Evolutionary conservation across 2,797 vertebrate species (phyloP).

Genomic region (Eospalax fontanierii): DNA sequence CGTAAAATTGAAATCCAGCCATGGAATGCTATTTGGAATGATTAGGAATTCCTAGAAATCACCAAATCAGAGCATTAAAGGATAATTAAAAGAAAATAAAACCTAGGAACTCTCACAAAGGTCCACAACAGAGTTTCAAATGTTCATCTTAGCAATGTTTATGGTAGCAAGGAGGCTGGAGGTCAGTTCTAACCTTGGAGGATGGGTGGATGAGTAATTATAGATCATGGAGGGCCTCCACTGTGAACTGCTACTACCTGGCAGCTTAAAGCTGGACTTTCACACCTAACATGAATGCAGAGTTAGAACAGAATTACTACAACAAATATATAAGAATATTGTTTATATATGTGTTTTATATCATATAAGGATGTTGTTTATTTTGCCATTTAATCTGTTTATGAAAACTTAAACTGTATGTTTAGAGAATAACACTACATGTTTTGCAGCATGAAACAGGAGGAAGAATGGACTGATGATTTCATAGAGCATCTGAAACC

Average conservation of each 20-base stretch:
- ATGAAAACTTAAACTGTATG: neutral
- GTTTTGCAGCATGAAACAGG: neutral
- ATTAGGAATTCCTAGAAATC: neutral
- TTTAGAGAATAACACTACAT: neutral
- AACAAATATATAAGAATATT: neutral
- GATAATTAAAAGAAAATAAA: neutral
- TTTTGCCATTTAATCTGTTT: neutral
- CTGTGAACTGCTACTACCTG: neutral
- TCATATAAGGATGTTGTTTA: neutral
- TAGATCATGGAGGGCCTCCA: neutral
- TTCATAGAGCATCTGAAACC: neutral
- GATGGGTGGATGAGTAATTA: neutral
- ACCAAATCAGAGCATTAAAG: neutral
- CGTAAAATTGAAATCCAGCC: neutral
- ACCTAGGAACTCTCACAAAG: neutral
- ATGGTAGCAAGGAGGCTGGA: neutral
- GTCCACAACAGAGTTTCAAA: neutral
- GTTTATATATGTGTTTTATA: too few species aligned
- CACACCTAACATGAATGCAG: neutral
- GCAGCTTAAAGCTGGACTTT: neutral
- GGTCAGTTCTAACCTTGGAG: neutral
- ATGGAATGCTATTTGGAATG: conserved; percentile 31
- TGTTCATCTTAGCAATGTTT: neutral
- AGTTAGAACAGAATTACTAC: neutral
- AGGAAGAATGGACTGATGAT: neutral